Evolutionary conservation across 2,797 vertebrate species (phyloP), one percentile per base, ranked within the genome.

Genomic region (Danio jaintianensis): DNA sequence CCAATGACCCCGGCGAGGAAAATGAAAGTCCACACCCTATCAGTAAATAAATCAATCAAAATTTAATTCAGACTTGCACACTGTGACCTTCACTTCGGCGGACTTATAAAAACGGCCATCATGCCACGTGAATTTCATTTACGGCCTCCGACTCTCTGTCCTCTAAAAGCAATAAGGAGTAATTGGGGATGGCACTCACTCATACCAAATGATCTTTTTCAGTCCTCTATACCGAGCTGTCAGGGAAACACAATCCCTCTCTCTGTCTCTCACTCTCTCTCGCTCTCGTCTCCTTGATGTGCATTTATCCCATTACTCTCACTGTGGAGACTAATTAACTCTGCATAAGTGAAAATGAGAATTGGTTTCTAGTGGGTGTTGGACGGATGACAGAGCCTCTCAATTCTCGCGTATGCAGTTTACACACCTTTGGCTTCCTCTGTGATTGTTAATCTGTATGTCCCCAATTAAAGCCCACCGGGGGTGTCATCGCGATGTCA

Each of bases 31-130:
- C 73, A 70, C 68, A 72, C 73, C 50, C 79, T 78, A 86, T 85
- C 83, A 82, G 74, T 82, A 86, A 84, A 82, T 83, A 82, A 87
- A 87, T 87, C 85, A 80, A 86, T 87, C 86, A 86, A 85, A 85
- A 86, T 80, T 75, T 82, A 83, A 84, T 86, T 83, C 56, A 62
- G 66, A 86, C 71, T 70, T 76, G 68, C 45, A 85, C 61, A 48
- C 7, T 20, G 10, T 82, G 82, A 82, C 79, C 76, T 86, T 86
- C 61, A 70, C 64, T 58, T 75, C 29, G 42, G 53, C 62, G 2
- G 74, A 70, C 80, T 84, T 86, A 84, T 84, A 86, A 86, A 83
- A 82, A 84, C 79, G 79, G 80, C 80, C 85, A 70, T 83, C 75
- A 67, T 67, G 62, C 75, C 75, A 77, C 29, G 74, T 74, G 77